phyloP scores from a whole-genome alignment of 2,113 vertebrate species.

The Ophthalmotilapia sp. region DNA sequence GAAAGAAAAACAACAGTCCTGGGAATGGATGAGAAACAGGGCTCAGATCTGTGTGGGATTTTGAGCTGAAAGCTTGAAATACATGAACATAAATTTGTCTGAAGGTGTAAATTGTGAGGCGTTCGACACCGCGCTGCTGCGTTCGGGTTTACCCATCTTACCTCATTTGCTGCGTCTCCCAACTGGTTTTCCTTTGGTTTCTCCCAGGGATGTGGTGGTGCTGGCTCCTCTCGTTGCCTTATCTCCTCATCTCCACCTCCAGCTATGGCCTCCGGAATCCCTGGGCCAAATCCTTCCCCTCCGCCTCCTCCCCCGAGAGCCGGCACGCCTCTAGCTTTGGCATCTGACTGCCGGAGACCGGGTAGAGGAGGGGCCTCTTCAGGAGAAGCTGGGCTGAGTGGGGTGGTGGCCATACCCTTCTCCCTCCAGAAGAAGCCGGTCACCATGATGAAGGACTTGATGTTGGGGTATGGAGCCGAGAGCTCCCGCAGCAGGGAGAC shows the following conservation, averaged over 20 bases:
- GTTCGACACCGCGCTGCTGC: rapidly evolving
- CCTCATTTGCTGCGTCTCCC: slow-evolving; percentile 29
- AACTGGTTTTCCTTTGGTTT: slow-evolving; percentile 47
- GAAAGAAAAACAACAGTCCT: not conserved
- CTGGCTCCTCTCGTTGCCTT: slow-evolving; percentile 33
- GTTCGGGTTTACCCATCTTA: not conserved
- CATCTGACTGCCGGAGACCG: slow-evolving; percentile 64
- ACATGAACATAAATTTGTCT: not conserved
- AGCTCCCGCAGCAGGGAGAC: slow-evolving; percentile 93
- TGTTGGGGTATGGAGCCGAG: slow-evolving; percentile 92
- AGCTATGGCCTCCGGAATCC: not conserved
- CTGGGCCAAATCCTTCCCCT: not conserved
- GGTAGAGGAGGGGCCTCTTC: slow-evolving; percentile 73
- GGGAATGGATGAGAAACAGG: not conserved
- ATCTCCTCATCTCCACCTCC: slow-evolving; percentile 40
- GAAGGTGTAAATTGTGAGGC: not conserved
- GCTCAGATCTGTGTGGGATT: not conserved
- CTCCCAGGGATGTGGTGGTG: slow-evolving; percentile 62
- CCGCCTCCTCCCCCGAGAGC: slow-evolving; percentile 9
- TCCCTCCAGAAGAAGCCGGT: slow-evolving; percentile 89
- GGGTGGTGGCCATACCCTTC: slow-evolving; percentile 76
- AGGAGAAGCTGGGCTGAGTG: slow-evolving; percentile 78
- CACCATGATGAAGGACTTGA: slow-evolving; percentile 90
- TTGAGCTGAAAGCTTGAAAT: not conserved
- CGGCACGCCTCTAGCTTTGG: slow-evolving; percentile 58